Evolutionary conservation across 2,797 vertebrate genomes (phyloP).

Genomic region (Arrhamphus sclerolepis): DNA sequence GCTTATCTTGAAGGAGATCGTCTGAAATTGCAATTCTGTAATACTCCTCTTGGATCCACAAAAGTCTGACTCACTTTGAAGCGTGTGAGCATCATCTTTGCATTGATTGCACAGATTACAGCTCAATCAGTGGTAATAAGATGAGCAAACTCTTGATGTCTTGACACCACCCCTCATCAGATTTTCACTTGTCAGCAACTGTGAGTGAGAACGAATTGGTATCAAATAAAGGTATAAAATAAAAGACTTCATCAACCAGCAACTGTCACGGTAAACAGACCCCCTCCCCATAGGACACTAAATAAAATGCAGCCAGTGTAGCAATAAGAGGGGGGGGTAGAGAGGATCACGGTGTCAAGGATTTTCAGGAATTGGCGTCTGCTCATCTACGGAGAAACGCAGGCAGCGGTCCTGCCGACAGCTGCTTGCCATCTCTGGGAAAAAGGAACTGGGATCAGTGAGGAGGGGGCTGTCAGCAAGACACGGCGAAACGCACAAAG

Average conservation of each 20-base stretch:
- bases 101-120: conserved; percentile 12
- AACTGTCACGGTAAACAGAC: conserved; percentile 50
- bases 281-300: conserved; percentile 15
- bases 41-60: no score
- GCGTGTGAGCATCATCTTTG: conserved; percentile 4
- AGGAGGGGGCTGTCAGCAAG: conserved; percentile 71
- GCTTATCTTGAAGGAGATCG: no score
- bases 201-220: conserved; percentile 39
- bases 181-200: conserved; percentile 56
- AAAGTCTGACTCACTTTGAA: neutral
- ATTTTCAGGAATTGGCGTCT: conserved; percentile 88
- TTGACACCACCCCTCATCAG: conserved; percentile 35
- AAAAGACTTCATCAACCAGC: conserved; percentile 38
- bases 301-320: conserved; percentile 30
- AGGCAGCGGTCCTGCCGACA: conserved; percentile 87
- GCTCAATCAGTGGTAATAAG: neutral
- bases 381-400: conserved; percentile 89
- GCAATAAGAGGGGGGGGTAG: conserved; percentile 43
- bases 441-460: conserved; percentile 90
- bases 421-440: conserved; percentile 90
- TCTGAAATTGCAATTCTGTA: neutral
- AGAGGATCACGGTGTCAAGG: conserved; percentile 83
- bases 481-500: conserved; percentile 61
- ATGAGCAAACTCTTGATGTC: conserved; percentile 21
- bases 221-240: conserved; percentile 12